These are phyloP conservation scores for Trachelus iudaicus DNA, from an alignment of 2,888 invertebrate species.

Conservation along the genomic window DNA sequence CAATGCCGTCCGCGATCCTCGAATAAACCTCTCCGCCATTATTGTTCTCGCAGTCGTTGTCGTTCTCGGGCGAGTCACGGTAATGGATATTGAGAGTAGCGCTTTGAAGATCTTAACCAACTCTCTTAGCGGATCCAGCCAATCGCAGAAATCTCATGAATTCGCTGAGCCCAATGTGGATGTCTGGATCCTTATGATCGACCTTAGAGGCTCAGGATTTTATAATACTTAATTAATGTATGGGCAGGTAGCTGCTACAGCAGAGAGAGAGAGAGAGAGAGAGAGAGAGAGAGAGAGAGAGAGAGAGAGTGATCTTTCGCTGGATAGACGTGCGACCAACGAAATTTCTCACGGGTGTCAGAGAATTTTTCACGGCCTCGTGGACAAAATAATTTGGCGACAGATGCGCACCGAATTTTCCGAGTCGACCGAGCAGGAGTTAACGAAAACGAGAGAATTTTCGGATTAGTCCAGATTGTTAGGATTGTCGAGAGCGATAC, in stretches of 20 bases:
- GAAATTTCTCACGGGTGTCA: conserved; percentile 56
- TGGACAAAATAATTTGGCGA: conserved; percentile 66
- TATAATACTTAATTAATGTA: background rate
- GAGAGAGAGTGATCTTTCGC: background rate
- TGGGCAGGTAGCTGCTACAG: background rate
- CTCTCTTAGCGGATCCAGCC: background rate
- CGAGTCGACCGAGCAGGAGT: conserved; percentile 63
- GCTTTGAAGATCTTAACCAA: background rate
- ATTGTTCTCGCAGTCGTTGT: background rate
- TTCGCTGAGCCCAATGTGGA: background rate
- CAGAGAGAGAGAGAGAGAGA: background rate
- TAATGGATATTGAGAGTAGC: conserved; percentile 1
- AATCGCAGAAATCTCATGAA: background rate
- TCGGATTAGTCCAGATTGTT: background rate
- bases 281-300: background rate
- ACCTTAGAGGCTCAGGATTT: background rate
- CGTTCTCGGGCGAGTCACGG: background rate
- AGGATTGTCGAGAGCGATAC: background rate
- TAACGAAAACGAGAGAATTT: conserved; percentile 39
- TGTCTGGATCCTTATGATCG: background rate
- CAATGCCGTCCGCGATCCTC: background rate
- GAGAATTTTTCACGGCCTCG: conserved; percentile 63
- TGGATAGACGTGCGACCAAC: conserved; percentile 54
- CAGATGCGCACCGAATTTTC: conserved; percentile 62
- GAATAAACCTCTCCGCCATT: background rate